Percentiles rank a stretch among this genome's conserved stretches.
Evolutionary conservation across 2,797 vertebrate species (phyloP).

Genomic region (Hippoglossus hippoglossus): DNA sequence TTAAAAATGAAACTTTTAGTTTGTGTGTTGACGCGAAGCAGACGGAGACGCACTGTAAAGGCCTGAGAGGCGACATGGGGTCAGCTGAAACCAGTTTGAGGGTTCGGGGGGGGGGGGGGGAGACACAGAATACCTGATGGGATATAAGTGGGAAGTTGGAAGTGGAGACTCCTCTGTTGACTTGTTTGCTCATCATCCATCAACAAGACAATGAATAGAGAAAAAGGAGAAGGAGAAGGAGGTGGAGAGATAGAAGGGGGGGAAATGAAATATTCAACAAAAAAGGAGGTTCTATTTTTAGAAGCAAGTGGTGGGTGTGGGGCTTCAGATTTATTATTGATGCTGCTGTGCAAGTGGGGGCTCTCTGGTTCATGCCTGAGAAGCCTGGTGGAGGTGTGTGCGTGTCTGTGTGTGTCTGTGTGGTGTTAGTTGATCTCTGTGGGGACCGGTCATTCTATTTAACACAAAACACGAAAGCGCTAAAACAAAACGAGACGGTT

Average conservation of each 20-base stretch:
- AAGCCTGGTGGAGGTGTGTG: slow-evolving; percentile 14
- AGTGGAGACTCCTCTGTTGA: slow-evolving; percentile 50
- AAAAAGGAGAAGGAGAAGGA: slow-evolving; percentile 29
- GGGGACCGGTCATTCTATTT: slow-evolving; percentile 45
- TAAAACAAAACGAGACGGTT: slow-evolving; percentile 33
- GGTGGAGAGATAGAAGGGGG: slow-evolving; percentile 41
- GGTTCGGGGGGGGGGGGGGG: slow-evolving; percentile 7
- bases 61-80: not conserved
- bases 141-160: slow-evolving; percentile 38
- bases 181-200: slow-evolving; percentile 52
- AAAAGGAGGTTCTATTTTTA: slow-evolving; percentile 74
- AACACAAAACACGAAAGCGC: slow-evolving; percentile 44
- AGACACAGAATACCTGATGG: slow-evolving; percentile 39
- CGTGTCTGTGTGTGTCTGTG: slow-evolving; percentile 15
- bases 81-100: not conserved
- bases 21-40: not conserved
- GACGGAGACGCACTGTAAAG: not conserved
- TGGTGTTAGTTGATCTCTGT: slow-evolving; percentile 25
- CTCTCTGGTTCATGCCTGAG: slow-evolving; percentile 52
- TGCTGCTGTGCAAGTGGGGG: slow-evolving; percentile 62
- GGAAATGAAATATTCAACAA: slow-evolving; percentile 80
- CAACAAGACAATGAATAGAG: slow-evolving; percentile 60
- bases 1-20: no score
- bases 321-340: slow-evolving; percentile 80
- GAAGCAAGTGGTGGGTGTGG: slow-evolving; percentile 53